Conservation (phyloP, 2,797 vertebrate genomes). For the Coilia nasus region DNA sequence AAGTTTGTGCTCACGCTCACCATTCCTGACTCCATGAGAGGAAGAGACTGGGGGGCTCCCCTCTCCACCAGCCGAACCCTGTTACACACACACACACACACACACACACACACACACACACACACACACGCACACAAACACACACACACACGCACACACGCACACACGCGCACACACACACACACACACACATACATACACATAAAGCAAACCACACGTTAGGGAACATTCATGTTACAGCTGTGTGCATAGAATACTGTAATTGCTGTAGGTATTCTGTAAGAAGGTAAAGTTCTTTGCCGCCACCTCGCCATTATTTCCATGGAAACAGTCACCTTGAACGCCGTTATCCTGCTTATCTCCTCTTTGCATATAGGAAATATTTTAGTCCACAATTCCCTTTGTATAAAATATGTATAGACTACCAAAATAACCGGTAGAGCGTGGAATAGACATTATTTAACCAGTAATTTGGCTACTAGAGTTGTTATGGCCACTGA, state of each 20-base stretch:
- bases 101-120: slow-evolving; percentile 17
- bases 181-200: slow-evolving; percentile 18
- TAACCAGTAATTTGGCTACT: no score
- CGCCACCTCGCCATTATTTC: no score
- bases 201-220: not conserved
- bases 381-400: no score
- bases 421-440: no score
- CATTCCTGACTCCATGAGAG: slow-evolving; percentile 96
- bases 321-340: no score
- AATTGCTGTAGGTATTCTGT: not conserved
- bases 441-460: no score
- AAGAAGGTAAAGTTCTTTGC: not conserved
- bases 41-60: slow-evolving; percentile 96
- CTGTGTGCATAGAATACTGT: not conserved
- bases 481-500: no score
- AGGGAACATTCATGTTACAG: not conserved
- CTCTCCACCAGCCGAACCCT: slow-evolving; percentile 96
- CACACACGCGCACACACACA: not conserved
- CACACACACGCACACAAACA: slow-evolving; percentile 18
- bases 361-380: no score
- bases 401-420: no score
- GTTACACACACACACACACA: slow-evolving; percentile 45
- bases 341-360: no score
- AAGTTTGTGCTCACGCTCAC: slow-evolving; percentile 67
- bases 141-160: not conserved